Evolutionary conservation across 2,888 invertebrate species (phyloP), one percentile per base, ranked within the genome.

Genomic region (Eurois occulta): DNA sequence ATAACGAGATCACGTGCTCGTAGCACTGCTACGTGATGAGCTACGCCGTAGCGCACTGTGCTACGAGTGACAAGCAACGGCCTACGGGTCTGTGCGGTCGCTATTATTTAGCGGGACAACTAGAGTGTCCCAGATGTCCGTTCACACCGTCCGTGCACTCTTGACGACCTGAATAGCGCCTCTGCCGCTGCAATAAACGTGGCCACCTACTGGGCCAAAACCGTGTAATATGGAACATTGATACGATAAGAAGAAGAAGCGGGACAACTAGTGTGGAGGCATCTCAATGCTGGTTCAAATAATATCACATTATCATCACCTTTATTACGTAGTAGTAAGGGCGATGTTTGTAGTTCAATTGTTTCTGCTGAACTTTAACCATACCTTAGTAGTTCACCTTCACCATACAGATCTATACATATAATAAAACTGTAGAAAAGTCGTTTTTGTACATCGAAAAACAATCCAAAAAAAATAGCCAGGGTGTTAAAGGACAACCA

Each of bases 21-120:
- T 64, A 55, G 52, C 48, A 38, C 38, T 46, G 64, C 70, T 78
- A 71, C 78, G 58, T 21, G n/a, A 21, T 1, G 2, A n/a, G 48
- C 67, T 77, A 67, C 67, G 77, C 48, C 67, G 55, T 58, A 58
- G 55, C 55, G 28, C 28, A 13, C 55, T 24, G 24, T 38, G 64
- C 64, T 38, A 78, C 67, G 60, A 24, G 28, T 35, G 1, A 24
- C 28, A 13, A 1, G 5, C 55, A 64, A 65, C 55, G 46, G 18
- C n/a, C 35, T 35, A 62, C 46, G 60, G 18, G 32, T 60, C 32
- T 60, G 18, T 18, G 18, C 18, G 18, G 60, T 60, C 18, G 18
- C 16, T 18, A 60, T 38, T 38, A 38, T 0, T 32, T 32, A 32
- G 60, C 60, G 7, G 3, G 38, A 64, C 1, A 62, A 32, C 24